A percentile compares a stretch with the other conserved stretches of the same genome.
These are phyloP conservation scores for Pipistrellus nathusii DNA, from an alignment of 2,797 vertebrate species.

Conservation along the genomic window DNA sequence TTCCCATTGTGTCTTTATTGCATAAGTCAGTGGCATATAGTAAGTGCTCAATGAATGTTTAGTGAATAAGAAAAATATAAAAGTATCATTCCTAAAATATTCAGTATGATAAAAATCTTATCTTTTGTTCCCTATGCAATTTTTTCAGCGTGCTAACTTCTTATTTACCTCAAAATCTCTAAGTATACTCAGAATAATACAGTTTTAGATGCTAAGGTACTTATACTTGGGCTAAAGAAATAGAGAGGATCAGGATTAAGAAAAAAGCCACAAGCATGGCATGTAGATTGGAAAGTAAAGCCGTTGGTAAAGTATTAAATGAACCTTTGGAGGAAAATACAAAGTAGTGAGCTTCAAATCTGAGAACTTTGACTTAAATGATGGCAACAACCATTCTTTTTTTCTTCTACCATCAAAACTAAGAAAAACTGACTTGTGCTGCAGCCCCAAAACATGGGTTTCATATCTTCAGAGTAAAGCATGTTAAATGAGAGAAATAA, in stretches of 20 bases:
- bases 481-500: constrained; percentile 5
- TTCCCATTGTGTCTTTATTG: neutral
- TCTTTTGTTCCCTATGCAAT: neutral
- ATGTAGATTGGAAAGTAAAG: neutral
- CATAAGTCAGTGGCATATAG: neutral
- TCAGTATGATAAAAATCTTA: neutral
- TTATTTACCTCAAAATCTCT: neutral
- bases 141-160: constrained; percentile 3
- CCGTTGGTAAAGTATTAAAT: constrained; percentile 5
- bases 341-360: neutral
- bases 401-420: neutral
- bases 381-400: neutral
- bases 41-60: neutral
- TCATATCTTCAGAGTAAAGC: constrained; percentile 17
- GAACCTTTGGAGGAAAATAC: neutral
- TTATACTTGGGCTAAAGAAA: neutral
- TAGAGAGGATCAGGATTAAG: neutral
- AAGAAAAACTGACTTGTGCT: neutral
- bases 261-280: neutral
- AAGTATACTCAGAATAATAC: neutral
- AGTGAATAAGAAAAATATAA: neutral
- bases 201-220: neutral
- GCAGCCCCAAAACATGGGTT: neutral
- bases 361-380: neutral
- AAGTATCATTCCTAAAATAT: neutral